phyloP scores from a whole-genome alignment of 2,797 vertebrate genomes.

The Onychomys leucogaster region DNA sequence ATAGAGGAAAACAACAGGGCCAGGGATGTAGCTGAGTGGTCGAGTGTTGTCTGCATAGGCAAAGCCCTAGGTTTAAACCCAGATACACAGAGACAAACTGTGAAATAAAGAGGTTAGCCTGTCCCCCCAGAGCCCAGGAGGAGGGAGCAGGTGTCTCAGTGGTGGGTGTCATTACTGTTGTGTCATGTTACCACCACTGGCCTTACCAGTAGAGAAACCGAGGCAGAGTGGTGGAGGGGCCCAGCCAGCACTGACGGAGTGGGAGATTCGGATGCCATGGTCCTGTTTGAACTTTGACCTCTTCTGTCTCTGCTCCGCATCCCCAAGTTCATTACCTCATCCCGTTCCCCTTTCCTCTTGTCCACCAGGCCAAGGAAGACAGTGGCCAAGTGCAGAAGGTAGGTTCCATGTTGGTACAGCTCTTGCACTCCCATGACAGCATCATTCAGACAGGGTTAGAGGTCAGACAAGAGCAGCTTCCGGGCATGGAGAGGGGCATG shows the following conservation, averaged over 20 bases:
- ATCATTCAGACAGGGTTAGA: not conserved
- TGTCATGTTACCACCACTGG: not conserved
- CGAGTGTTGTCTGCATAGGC: not conserved
- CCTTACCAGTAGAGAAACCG: not conserved
- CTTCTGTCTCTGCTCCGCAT: not conserved
- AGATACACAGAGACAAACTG: not conserved
- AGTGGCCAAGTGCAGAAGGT: conserved; percentile 66
- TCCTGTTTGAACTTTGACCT: not conserved
- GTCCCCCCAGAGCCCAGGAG: not conserved
- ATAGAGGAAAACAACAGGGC: not conserved
- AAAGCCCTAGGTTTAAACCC: not conserved
- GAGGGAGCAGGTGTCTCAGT: not conserved
- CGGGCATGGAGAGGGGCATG: not conserved
- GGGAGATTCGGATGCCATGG: not conserved
- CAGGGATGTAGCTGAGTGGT: not conserved
- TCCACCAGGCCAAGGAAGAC: conserved; percentile 67
- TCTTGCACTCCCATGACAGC: not conserved
- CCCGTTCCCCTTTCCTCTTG: not conserved
- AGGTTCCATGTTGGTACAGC: not conserved
- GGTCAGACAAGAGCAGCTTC: not conserved
- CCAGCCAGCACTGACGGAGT: not conserved
- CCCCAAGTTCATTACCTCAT: not conserved
- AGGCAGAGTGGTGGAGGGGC: not conserved
- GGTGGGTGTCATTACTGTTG: rapidly evolving
- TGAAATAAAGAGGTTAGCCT: not conserved